These are phyloP conservation scores for Parthenolecanium corni DNA, from an alignment of 2,888 invertebrate genomes.

Conservation along the genomic window DNA sequence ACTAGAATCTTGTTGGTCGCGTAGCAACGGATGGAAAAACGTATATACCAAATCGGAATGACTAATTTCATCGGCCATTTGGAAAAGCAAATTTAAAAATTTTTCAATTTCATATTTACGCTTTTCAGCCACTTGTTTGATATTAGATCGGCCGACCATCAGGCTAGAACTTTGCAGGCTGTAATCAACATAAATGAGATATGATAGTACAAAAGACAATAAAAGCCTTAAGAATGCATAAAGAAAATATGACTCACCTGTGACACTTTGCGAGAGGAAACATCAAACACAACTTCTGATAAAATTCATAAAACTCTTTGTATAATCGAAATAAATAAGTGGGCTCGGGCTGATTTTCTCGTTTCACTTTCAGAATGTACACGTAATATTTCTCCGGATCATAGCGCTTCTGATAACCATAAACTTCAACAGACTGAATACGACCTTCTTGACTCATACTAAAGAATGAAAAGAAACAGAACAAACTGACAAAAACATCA, in stretches of 20 bases:
- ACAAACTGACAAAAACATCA: slow-evolving; percentile 7
- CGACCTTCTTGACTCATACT: slow-evolving; percentile 84
- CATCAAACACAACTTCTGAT: slow-evolving; percentile 81
- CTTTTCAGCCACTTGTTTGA: slow-evolving; percentile 86
- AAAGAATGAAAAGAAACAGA: slow-evolving; percentile 28
- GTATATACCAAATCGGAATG: slow-evolving; percentile 95
- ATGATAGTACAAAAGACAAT: background rate
- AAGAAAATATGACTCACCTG: slow-evolving; percentile 50
- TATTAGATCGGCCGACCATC: slow-evolving; percentile 83
- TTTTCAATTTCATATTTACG: slow-evolving; percentile 78
- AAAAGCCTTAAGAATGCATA: background rate
- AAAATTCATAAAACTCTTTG: slow-evolving; percentile 92
- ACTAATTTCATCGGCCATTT: slow-evolving; percentile 82
- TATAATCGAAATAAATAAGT: slow-evolving; percentile 85
- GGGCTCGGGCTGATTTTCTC: slow-evolving; percentile 75
- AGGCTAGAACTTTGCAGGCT: slow-evolving; percentile 57
- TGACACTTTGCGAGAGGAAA: slow-evolving; percentile 85
- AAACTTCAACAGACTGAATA: slow-evolving; percentile 69
- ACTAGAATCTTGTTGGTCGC: slow-evolving; percentile 86
- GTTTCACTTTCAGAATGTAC: slow-evolving; percentile 69
- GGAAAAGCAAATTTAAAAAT: slow-evolving; percentile 76
- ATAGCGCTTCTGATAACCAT: slow-evolving; percentile 86
- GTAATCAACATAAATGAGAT: slow-evolving; percentile 36
- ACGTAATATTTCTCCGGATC: slow-evolving; percentile 97
- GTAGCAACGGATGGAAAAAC: slow-evolving; percentile 89